Evolutionary conservation across 2,797 vertebrate genomes (phyloP).

Genomic region (Falco berigora): DNA sequence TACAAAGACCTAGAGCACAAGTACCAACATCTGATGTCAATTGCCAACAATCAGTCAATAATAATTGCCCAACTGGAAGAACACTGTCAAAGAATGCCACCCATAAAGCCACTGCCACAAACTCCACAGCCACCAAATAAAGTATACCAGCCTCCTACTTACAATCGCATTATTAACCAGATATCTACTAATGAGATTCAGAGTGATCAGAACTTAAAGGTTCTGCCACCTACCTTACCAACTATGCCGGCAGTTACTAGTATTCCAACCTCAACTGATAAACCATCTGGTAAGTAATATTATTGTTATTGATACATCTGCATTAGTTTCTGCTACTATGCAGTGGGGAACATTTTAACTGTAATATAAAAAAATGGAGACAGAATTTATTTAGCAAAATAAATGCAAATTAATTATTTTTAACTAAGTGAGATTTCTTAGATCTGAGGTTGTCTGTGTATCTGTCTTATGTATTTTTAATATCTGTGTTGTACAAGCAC

Average conservation of each 20-base stretch:
- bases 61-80: constrained; percentile 89
- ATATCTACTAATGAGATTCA: constrained; percentile 97
- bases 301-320: neutral
- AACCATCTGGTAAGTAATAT: constrained; percentile 88
- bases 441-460: neutral
- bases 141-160: constrained; percentile 81
- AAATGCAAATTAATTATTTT: neutral
- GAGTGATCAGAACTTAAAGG: constrained; percentile 90
- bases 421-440: neutral
- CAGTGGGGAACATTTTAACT: neutral
- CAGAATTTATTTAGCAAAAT: neutral
- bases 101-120: constrained; percentile 69
- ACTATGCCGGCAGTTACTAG: constrained; percentile 92
- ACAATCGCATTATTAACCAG: constrained; percentile 85
- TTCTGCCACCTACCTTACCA: constrained; percentile 81
- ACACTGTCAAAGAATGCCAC: constrained; percentile 83
- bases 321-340: neutral
- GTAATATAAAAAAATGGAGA: neutral
- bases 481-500: neutral
- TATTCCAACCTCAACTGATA: constrained; percentile 87
- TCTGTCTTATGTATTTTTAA: neutral
- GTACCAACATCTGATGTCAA: constrained; percentile 89
- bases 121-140: constrained; percentile 78
- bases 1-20: constrained; percentile 97
- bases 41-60: constrained; percentile 92